phyloP scores from a whole-genome alignment of 1,140 invertebrate species.

The Procambarus virginalis region DNA sequence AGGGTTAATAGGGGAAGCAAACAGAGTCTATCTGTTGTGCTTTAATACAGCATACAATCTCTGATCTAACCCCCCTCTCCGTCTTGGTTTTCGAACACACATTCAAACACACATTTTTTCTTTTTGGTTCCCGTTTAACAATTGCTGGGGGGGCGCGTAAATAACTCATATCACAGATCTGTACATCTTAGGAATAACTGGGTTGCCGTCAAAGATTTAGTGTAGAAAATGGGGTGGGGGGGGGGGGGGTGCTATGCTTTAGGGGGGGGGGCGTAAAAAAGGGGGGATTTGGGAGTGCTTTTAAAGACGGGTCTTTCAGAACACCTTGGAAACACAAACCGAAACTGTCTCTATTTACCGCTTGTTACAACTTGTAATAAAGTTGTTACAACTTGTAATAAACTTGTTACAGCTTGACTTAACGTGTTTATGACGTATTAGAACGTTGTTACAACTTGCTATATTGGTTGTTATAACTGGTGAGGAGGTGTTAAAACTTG shows the following conservation, averaged over 20 bases:
- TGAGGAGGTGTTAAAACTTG: too few relatives aligned
- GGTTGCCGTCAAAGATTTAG: constrained; percentile 25
- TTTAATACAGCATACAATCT: background rate
- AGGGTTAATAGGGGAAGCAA: background rate
- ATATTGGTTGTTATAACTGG: too few relatives aligned
- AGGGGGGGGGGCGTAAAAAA: background rate
- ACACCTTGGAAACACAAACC: too few relatives aligned
- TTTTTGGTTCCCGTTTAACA: constrained; percentile 54
- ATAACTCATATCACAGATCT: constrained; percentile 64
- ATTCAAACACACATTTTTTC: constrained; percentile 13
- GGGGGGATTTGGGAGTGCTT: background rate
- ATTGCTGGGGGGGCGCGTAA: constrained; percentile 43
- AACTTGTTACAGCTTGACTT: too few relatives aligned
- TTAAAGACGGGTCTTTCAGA: background rate
- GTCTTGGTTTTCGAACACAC: background rate
- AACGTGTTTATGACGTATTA: too few relatives aligned
- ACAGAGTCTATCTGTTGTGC: background rate
- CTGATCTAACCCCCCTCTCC: background rate
- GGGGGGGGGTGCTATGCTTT: background rate
- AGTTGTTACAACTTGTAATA: too few relatives aligned
- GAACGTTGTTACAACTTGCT: too few relatives aligned
- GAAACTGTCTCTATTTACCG: too few relatives aligned
- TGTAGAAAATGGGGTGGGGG: background rate
- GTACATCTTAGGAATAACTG: constrained; percentile 55
- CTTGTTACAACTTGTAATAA: too few relatives aligned